Percentiles rank a stretch among this genome's conserved stretches.
These are phyloP conservation scores for Plecotus auritus DNA, from an alignment of 2,113 vertebrate genomes.

Conservation along the genomic window DNA sequence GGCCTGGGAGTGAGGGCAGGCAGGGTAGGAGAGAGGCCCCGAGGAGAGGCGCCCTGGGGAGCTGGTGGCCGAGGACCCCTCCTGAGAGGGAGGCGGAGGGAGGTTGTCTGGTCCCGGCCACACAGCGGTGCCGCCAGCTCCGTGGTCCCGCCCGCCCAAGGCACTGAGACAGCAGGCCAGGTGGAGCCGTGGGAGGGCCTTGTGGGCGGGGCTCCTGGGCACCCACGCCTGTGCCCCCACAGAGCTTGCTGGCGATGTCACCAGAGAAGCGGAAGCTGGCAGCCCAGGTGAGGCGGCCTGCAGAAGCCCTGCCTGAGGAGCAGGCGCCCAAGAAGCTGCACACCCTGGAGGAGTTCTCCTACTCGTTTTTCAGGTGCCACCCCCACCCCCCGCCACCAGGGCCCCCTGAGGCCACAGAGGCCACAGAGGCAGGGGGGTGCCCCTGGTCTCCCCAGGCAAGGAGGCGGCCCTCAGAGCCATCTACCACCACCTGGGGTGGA, in stretches of 20 bases:
- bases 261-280: conserved; percentile 90
- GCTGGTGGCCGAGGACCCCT: not conserved
- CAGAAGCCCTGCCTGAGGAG: conserved; percentile 62
- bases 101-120: not conserved
- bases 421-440: not conserved
- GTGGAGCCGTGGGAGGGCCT: not conserved
- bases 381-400: too few relatives aligned
- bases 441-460: not conserved
- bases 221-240: not conserved
- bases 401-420: not conserved
- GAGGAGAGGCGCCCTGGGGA: not conserved
- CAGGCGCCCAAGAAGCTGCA: conserved; percentile 79
- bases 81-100: not conserved
- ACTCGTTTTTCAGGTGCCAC: conserved; percentile 91
- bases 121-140: not conserved
- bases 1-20: not conserved
- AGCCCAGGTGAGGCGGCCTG: conserved; percentile 59
- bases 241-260: conserved; percentile 91
- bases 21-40: not conserved
- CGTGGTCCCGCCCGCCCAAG: not conserved
- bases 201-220: not conserved
- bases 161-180: not conserved
- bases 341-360: conserved; percentile 92
- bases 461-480: not conserved
- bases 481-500: not conserved